These are phyloP conservation scores for Philopotamus ludificatus DNA, from an alignment of 1,140 invertebrate genomes.

Conservation along the genomic window DNA sequence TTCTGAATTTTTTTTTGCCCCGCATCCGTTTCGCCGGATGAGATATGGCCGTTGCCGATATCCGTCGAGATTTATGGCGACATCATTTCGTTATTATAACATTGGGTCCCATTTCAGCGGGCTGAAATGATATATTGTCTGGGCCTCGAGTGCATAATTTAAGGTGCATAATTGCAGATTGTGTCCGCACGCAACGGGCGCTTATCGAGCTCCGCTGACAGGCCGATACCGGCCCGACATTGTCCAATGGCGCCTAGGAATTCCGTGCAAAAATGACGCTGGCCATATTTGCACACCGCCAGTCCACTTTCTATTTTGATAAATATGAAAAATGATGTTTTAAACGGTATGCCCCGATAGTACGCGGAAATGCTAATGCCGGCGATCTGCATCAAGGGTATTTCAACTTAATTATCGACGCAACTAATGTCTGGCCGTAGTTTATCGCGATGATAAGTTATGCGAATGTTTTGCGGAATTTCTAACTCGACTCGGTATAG, in stretches of 20 bases:
- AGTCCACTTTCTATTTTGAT: constrained; percentile 19
- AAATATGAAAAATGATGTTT: constrained; percentile 2
- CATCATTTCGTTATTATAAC: too few species aligned
- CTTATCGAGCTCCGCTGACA: constrained; percentile 3
- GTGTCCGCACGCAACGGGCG: neutral
- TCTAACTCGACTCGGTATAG: too few species aligned
- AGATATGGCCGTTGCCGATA: too few species aligned
- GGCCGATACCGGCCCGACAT: neutral
- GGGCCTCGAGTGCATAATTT: neutral
- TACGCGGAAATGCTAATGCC: neutral
- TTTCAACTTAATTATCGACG: too few species aligned
- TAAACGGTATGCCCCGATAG: neutral
- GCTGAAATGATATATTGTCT: neutral
- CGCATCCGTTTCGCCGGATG: too few species aligned
- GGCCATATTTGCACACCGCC: neutral
- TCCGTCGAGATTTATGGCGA: too few species aligned
- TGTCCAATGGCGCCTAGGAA: neutral
- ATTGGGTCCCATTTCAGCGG: too few species aligned
- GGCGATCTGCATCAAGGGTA: neutral
- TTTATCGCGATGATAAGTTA: too few species aligned
- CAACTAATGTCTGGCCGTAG: too few species aligned
- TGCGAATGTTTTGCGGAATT: too few species aligned
- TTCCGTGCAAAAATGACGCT: neutral
- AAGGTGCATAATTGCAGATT: constrained; percentile 13
- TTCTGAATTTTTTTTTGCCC: too few species aligned